phyloP scores from a whole-genome alignment of 1,140 invertebrate species.

The Colletes latitarsis region DNA sequence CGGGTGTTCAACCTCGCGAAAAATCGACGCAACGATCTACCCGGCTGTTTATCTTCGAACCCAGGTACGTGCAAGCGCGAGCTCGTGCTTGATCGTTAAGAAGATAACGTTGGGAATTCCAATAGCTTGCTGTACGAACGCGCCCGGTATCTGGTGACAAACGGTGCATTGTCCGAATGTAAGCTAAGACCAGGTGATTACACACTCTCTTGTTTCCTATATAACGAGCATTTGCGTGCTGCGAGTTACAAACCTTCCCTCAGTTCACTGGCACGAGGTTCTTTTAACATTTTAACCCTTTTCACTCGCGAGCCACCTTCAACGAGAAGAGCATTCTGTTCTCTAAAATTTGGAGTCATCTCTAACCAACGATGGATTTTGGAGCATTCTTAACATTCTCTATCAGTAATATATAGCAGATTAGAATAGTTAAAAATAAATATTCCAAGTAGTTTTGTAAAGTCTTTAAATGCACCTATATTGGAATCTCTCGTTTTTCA shows the following conservation, averaged over 20 bases:
- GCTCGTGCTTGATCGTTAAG: not conserved
- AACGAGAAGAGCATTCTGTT: not conserved
- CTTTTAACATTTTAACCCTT: slow-evolving; percentile 28
- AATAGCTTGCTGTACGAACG: not conserved
- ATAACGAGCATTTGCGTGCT: slow-evolving; percentile 31
- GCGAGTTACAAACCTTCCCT: not conserved
- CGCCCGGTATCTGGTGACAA: slow-evolving; percentile 1
- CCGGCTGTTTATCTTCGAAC: slow-evolving; percentile 7
- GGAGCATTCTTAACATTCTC: no score
- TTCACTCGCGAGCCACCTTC: not conserved
- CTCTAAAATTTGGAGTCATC: no score
- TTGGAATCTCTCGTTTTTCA: no score
- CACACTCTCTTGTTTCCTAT: slow-evolving; percentile 16
- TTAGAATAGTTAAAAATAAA: no score
- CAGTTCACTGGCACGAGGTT: not conserved
- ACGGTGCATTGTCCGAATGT: slow-evolving; percentile 20
- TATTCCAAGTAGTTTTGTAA: no score
- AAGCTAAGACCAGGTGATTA: slow-evolving; percentile 33
- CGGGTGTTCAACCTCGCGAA: not conserved
- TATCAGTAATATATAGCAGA: no score
- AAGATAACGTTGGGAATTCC: slow-evolving; percentile 16
- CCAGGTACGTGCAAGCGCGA: not conserved
- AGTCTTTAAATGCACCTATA: no score
- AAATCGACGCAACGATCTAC: not conserved
- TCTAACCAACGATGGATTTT: no score